Evolutionary conservation across 2,888 invertebrate species (phyloP).

Genomic region (Beris morrisii): DNA sequence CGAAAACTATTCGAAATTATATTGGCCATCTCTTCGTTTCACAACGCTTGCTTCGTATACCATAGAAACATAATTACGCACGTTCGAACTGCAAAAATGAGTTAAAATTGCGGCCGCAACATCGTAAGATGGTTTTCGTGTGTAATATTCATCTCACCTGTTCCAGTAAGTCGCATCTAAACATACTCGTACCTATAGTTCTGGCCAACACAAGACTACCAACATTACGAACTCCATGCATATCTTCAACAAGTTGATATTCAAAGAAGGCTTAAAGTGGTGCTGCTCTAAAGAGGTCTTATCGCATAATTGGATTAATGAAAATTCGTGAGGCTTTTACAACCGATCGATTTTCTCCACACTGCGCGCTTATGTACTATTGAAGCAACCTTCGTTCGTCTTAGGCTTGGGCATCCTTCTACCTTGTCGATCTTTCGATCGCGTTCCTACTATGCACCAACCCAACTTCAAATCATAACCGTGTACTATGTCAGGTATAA

Average conservation of each 20-base stretch:
- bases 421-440: not conserved
- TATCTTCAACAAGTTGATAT: constrained; percentile 12
- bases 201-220: not conserved
- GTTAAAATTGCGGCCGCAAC: constrained; percentile 1
- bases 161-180: constrained; percentile 2
- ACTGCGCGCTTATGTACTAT: not conserved
- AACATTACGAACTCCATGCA: constrained; percentile 14
- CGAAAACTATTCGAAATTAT: too few relatives aligned
- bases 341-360: constrained; percentile 7
- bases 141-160: constrained; percentile 32
- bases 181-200: not conserved
- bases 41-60: not conserved
- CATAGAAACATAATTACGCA: constrained; percentile 27
- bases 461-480: constrained; percentile 19
- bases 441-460: not conserved
- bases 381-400: not conserved
- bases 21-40: too few relatives aligned
- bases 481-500: constrained; percentile 25
- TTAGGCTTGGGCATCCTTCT: not conserved
- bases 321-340: constrained; percentile 39
- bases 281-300: constrained; percentile 29
- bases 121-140: constrained; percentile 21
- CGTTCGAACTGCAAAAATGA: constrained; percentile 19
- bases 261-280: constrained; percentile 16
- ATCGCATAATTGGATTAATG: constrained; percentile 41